These are phyloP conservation scores for Thaumatotibia leucotreta DNA, from an alignment of 1,140 invertebrate genomes.

Conservation along the genomic window DNA sequence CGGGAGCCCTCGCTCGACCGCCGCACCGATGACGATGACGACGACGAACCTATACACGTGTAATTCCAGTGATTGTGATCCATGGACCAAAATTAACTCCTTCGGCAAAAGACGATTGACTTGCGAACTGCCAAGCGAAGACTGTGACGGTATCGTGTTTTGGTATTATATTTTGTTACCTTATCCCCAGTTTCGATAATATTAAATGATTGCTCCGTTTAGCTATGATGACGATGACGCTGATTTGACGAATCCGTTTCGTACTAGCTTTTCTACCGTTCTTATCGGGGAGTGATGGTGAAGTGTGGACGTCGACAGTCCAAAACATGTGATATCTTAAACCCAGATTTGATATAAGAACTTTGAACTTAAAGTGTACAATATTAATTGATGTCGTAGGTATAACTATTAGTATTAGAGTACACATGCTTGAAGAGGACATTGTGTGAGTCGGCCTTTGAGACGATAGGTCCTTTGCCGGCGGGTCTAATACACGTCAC, in stretches of 20 bases:
- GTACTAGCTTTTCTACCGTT: conserved; percentile 4
- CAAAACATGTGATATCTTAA: conserved; percentile 73
- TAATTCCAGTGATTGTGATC: conserved; percentile 34
- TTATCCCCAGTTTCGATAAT: not conserved
- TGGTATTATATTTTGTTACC: conserved; percentile 1
- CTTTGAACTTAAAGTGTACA: conserved; percentile 42
- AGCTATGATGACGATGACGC: not conserved
- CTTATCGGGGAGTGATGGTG: conserved; percentile 20
- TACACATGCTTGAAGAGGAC: conserved; percentile 26
- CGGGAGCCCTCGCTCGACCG: conserved; percentile 52
- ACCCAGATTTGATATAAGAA: conserved; percentile 51
- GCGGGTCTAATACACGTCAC: not conserved
- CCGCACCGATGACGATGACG: conserved; percentile 63
- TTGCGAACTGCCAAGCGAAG: not conserved
- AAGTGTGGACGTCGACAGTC: conserved; percentile 45
- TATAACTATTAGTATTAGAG: conserved; percentile 40
- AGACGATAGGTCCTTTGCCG: not conserved
- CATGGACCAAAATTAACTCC: not conserved
- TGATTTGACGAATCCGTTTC: not conserved
- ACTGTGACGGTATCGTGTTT: not conserved
- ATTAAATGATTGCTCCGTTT: conserved; percentile 12
- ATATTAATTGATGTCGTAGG: conserved; percentile 62
- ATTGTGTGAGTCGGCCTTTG: not conserved
- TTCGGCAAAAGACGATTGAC: not conserved
- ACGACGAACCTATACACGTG: conserved; percentile 68